phyloP scores from a whole-genome alignment of 2,797 vertebrate species.

The Sebastolobus alascanus region DNA sequence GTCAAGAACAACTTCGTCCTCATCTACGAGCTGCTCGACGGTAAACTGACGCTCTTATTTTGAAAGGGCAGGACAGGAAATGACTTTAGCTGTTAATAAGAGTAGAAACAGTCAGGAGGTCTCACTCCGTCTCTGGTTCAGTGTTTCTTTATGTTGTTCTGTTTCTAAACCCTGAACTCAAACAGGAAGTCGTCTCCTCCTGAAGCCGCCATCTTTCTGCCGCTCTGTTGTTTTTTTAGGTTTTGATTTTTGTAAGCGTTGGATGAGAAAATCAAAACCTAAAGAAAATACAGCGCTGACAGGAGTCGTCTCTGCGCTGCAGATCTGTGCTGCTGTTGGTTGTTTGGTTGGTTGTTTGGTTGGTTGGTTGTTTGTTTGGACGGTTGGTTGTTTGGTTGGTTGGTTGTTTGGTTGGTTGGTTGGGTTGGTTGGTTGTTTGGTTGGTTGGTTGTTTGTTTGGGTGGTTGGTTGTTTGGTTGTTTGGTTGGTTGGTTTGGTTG shows the following conservation, averaged over 20 bases:
- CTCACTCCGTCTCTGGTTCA: not conserved
- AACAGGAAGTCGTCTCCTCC: slow-evolving; percentile 15
- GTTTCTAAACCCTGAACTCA: not conserved
- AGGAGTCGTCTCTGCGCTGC: slow-evolving; percentile 32
- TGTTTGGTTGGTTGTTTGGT: not conserved
- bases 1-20: slow-evolving; percentile 99
- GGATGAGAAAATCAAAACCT: slow-evolving; percentile 84
- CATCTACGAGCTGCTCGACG: slow-evolving; percentile 94
- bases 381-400: too few relatives aligned
- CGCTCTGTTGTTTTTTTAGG: slow-evolving; percentile 87
- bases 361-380: too few relatives aligned
- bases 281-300: slow-evolving; percentile 82
- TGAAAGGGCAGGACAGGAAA: not conserved
- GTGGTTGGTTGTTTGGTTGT: too few relatives aligned
- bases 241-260: slow-evolving; percentile 87
- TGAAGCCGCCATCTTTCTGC: slow-evolving; percentile 31
- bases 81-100: not conserved
- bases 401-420: too few relatives aligned
- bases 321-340: not conserved
- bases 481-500: not conserved
- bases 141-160: not conserved
- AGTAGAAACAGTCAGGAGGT: not conserved
- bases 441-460: too few relatives aligned
- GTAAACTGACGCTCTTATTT: slow-evolving; percentile 68
- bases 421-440: not conserved